phyloP scores from a whole-genome alignment of 2,888 invertebrate species.

The Chouioia cunea region DNA sequence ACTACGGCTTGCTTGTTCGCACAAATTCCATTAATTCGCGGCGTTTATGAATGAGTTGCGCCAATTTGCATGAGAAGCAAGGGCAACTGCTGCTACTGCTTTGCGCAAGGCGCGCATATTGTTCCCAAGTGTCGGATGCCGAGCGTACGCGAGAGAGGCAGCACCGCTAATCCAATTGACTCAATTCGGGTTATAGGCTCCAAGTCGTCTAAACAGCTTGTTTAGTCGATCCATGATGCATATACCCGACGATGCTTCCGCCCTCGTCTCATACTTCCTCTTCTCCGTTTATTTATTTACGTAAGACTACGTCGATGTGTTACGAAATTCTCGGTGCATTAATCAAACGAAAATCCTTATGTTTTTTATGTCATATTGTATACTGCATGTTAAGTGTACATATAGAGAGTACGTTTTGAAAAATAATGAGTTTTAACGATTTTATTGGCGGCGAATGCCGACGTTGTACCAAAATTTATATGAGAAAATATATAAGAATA shows the following conservation, averaged over 20 bases:
- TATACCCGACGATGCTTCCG: constrained; percentile 60
- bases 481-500: no score
- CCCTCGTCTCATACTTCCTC: constrained; percentile 58
- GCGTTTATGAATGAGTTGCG: constrained; percentile 44
- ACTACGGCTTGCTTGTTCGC: constrained; percentile 8
- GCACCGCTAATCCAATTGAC: constrained; percentile 67
- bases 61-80: constrained; percentile 67
- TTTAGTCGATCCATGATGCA: constrained; percentile 64
- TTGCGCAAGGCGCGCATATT: constrained; percentile 52
- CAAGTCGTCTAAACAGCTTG: constrained; percentile 69
- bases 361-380: no score
- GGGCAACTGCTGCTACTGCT: constrained; percentile 51
- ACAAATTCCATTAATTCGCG: constrained; percentile 58
- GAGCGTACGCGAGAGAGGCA: constrained; percentile 53
- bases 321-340: no score
- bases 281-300: constrained; percentile 25
- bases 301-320: not conserved
- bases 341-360: no score
- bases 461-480: no score
- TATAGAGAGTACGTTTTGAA: no score
- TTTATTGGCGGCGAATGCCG: no score
- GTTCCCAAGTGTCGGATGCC: constrained; percentile 68
- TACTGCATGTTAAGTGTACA: no score
- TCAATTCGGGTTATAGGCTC: constrained; percentile 68
- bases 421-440: no score